Conservation (phyloP, 2,797 vertebrate genomes). For the Tokudaia muenninki region DNA sequence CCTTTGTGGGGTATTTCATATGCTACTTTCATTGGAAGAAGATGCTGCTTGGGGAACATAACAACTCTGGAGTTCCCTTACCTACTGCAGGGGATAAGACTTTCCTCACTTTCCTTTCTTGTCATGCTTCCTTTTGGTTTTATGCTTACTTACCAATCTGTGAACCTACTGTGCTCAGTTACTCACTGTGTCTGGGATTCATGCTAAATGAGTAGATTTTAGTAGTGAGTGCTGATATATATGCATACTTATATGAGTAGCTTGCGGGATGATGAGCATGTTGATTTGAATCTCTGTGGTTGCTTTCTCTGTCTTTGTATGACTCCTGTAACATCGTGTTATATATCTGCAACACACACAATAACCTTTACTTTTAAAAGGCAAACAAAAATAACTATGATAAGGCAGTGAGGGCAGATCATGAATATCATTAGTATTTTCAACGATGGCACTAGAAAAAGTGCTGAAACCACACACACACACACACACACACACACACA, state of each 20-base stretch:
- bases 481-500: not conserved
- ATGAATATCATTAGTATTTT: constrained; percentile 54
- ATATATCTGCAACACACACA: not conserved
- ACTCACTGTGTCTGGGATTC: not conserved
- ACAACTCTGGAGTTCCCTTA: not conserved
- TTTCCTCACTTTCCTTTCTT: not conserved
- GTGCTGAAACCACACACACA: not conserved
- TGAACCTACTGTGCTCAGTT: not conserved
- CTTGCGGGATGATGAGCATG: not conserved
- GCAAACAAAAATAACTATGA: constrained; percentile 24
- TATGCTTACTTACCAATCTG: not conserved
- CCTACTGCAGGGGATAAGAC: not conserved
- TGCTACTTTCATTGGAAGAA: not conserved
- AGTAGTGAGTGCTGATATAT: not conserved
- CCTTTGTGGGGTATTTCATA: too few species aligned
- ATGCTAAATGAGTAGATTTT: not conserved
- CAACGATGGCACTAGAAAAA: constrained; percentile 11
- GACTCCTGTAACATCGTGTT: not conserved
- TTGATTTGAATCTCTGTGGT: too few species aligned
- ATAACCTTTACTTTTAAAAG: not conserved
- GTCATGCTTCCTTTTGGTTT: not conserved
- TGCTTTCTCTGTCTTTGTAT: not conserved
- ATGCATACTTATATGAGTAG: not conserved
- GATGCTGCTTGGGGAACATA: not conserved
- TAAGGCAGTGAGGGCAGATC: not conserved